A percentile compares a stretch with the other conserved stretches of the same genome.
phyloP scores from a whole-genome alignment of 2,113 vertebrate species.

The Ailuropoda melanoleuca region DNA sequence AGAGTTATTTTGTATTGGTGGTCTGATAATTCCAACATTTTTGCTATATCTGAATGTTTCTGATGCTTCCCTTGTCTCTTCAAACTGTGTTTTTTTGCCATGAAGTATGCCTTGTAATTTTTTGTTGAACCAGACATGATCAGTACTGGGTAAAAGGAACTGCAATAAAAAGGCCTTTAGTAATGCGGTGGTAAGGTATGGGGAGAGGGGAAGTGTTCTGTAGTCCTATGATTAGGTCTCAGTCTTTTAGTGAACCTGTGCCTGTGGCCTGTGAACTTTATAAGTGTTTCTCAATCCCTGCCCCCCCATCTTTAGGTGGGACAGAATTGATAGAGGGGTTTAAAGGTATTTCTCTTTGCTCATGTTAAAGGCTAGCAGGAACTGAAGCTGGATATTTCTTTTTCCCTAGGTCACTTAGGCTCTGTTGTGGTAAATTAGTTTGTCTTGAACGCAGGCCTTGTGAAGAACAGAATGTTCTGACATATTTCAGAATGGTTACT shows the following conservation, averaged over 20 bases:
- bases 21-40: neutral
- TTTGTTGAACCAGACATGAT: neutral
- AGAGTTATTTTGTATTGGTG: neutral
- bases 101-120: neutral
- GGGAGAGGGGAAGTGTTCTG: neutral
- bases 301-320: neutral
- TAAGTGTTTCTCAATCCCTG: neutral
- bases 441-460: neutral
- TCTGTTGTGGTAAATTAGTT: neutral
- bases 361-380: neutral
- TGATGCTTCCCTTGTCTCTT: neutral
- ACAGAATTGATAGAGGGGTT: neutral
- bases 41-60: neutral
- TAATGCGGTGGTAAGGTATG: neutral
- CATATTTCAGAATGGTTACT: neutral
- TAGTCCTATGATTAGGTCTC: neutral
- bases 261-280: neutral
- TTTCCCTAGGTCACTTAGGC: neutral
- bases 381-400: neutral
- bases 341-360: neutral
- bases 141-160: neutral
- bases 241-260: neutral
- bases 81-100: neutral
- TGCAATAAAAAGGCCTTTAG: neutral
- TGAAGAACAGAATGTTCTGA: neutral